Percentiles rank a stretch among this genome's conserved stretches.
Conservation (phyloP, 2,113 vertebrate genomes). For the Grus americana region DNA sequence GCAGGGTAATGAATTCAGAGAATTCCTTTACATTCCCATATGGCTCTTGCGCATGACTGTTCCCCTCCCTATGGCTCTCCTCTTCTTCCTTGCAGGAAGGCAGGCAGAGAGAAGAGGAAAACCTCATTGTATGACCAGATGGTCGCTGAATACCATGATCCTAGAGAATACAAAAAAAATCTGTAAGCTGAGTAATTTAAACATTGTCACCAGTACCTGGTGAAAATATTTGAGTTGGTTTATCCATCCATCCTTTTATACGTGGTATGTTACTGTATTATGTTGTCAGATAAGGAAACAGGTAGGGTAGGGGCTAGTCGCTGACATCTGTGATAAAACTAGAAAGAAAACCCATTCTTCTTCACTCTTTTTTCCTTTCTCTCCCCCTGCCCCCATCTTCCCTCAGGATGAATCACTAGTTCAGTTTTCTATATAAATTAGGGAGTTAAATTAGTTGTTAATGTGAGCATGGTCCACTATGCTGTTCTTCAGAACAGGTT, state of each 20-base stretch:
- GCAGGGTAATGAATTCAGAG: conserved; percentile 42
- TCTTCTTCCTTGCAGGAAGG: background rate
- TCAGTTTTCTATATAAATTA: background rate
- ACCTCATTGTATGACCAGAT: conserved; percentile 15
- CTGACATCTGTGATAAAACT: background rate
- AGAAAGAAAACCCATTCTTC: background rate
- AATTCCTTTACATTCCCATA: conserved; percentile 54
- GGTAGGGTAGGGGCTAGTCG: background rate
- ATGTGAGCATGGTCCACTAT: background rate
- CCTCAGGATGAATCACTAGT: background rate
- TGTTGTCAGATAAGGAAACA: background rate
- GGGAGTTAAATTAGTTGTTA: background rate
- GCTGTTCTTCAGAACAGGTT: background rate
- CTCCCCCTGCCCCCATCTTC: accelerated
- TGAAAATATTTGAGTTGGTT: background rate
- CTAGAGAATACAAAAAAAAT: background rate
- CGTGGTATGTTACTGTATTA: background rate
- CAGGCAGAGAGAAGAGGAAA: background rate
- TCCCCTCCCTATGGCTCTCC: background rate
- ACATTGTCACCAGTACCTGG: background rate
- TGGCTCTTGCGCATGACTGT: background rate
- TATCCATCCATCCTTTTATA: background rate
- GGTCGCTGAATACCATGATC: background rate
- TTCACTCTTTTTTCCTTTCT: background rate
- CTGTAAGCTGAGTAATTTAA: background rate